These are phyloP conservation scores for Busseola fusca DNA, from an alignment of 2,888 invertebrate species.

Conservation along the genomic window DNA sequence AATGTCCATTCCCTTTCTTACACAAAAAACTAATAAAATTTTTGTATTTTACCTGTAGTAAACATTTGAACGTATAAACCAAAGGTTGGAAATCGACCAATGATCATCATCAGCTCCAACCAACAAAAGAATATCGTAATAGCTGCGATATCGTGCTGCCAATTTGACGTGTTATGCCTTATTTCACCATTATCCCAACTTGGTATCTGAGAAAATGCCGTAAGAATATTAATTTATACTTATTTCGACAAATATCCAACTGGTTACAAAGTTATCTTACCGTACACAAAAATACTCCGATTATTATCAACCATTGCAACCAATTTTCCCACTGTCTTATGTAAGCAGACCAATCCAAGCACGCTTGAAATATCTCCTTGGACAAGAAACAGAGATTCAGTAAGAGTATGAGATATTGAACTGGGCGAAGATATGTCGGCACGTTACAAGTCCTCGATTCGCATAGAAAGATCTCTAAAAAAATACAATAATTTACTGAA, in stretches of 20 bases:
- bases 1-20: no score
- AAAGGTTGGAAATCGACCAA: slow-evolving; percentile 95
- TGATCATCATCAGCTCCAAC: slow-evolving; percentile 95
- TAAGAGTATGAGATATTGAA: slow-evolving; percentile 90
- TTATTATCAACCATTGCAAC: slow-evolving; percentile 93
- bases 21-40: not conserved
- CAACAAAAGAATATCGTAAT: slow-evolving; percentile 94
- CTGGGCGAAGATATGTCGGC: slow-evolving; percentile 79
- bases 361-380: slow-evolving; percentile 94
- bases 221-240: not conserved
- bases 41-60: slow-evolving; percentile 89
- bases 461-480: slow-evolving; percentile 88
- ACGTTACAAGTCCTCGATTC: slow-evolving; percentile 81
- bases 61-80: slow-evolving; percentile 97
- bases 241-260: not conserved
- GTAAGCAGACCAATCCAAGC: slow-evolving; percentile 92
- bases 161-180: slow-evolving; percentile 84
- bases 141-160: slow-evolving; percentile 95
- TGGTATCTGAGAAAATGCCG: slow-evolving; percentile 74
- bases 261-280: slow-evolving; percentile 74
- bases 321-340: slow-evolving; percentile 95
- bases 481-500: slow-evolving; percentile 2
- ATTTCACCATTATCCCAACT: slow-evolving; percentile 78
- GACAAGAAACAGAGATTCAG: slow-evolving; percentile 90
- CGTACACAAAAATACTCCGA: slow-evolving; percentile 92